Conservation (phyloP, 2,888 invertebrate species). For the Yponomeuta evonymella region DNA sequence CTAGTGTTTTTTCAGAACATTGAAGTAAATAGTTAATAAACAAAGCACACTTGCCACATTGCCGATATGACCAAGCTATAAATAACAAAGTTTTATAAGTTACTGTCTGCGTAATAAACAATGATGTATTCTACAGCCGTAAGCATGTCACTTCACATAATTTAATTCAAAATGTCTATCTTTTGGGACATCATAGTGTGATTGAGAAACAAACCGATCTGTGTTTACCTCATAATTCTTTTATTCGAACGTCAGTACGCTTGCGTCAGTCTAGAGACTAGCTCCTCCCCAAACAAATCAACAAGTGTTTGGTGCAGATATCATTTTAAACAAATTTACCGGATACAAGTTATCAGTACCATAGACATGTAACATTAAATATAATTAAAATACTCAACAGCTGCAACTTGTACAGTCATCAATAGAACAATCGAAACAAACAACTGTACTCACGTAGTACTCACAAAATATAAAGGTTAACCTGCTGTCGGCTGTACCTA, state of each 20-base stretch:
- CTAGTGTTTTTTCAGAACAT: background rate
- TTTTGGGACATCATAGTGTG: conserved; percentile 36
- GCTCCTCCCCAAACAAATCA: conserved; percentile 53
- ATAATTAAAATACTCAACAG: background rate
- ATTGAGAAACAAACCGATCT: conserved; percentile 11
- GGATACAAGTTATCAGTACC: background rate
- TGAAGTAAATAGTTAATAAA: background rate
- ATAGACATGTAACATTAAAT: background rate
- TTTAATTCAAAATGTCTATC: conserved; percentile 30
- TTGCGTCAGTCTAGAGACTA: conserved; percentile 25
- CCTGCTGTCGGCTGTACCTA: too few species aligned
- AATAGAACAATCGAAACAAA: too few species aligned
- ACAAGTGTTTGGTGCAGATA: conserved; percentile 40
- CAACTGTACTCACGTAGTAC: background rate
- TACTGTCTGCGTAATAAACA: conserved; percentile 31
- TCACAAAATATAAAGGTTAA: background rate
- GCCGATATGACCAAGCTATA: background rate
- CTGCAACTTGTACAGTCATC: background rate
- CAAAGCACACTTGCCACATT: background rate
- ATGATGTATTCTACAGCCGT: conserved; percentile 40
- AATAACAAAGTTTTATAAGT: background rate
- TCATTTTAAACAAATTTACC: conserved; percentile 3
- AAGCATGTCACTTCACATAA: conserved; percentile 16
- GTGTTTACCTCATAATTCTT: conserved; percentile 3
- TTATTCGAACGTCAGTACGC: conserved; percentile 49